These are phyloP conservation scores for Agrypnus murinus DNA, from an alignment of 2,888 invertebrate genomes.

Conservation along the genomic window DNA sequence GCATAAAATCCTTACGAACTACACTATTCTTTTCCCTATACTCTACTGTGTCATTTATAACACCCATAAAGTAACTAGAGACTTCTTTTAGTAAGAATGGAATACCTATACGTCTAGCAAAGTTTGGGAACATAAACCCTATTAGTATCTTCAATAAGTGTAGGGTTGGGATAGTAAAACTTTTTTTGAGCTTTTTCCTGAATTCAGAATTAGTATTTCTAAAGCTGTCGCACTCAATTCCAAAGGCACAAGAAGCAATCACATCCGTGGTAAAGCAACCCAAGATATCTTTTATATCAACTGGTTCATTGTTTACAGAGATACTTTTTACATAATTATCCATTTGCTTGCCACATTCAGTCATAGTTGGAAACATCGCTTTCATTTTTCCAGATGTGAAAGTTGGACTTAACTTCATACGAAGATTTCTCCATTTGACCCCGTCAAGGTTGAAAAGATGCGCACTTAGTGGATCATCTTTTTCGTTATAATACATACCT, in stretches of 20 bases:
- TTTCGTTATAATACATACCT: constrained; percentile 68
- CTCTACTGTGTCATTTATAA: constrained; percentile 70
- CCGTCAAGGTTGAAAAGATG: constrained; percentile 70
- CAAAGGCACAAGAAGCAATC: too few species aligned
- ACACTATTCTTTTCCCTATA: constrained; percentile 71
- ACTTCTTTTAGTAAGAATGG: neutral
- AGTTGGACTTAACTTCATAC: constrained; percentile 72
- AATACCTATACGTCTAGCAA: constrained; percentile 7
- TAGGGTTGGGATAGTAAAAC: neutral
- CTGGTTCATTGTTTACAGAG: neutral
- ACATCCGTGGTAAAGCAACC: too few species aligned
- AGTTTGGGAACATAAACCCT: constrained; percentile 1
- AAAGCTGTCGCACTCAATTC: constrained; percentile 14
- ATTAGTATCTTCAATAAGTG: neutral
- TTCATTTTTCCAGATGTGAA: constrained; percentile 71
- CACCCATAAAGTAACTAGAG: constrained; percentile 68
- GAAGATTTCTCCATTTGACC: too few species aligned
- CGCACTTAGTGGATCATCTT: constrained; percentile 70
- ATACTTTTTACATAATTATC: constrained; percentile 54
- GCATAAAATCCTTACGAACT: constrained; percentile 73
- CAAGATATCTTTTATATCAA: too few species aligned
- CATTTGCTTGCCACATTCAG: constrained; percentile 63
- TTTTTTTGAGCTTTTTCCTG: constrained; percentile 58
- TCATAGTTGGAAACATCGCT: constrained; percentile 68
- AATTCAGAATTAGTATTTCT: constrained; percentile 64